Evolutionary conservation across 1,140 invertebrate species (phyloP).

Genomic region (Planococcus citri): DNA sequence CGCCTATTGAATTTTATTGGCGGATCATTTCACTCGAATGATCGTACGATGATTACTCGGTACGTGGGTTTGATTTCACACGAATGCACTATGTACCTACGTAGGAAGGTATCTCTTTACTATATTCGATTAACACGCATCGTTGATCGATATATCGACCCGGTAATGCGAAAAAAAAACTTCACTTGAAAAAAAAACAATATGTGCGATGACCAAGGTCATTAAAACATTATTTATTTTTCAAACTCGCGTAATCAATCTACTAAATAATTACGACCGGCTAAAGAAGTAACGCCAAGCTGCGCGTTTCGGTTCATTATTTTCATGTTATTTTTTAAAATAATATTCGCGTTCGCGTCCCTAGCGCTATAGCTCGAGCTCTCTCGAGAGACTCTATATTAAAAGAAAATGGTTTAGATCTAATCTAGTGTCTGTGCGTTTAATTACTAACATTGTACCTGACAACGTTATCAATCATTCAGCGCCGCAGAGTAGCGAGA

Average conservation of each 20-base stretch:
- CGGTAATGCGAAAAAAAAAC: too few species aligned
- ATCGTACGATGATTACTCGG: too few species aligned
- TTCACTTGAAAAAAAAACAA: too few species aligned
- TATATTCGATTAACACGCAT: too few species aligned
- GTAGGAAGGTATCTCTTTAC: too few species aligned
- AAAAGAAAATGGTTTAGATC: not conserved
- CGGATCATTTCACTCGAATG: too few species aligned
- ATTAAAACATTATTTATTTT: not conserved
- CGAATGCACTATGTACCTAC: too few species aligned
- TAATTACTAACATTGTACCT: not conserved
- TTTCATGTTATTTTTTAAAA: conserved; percentile 8
- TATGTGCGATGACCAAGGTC: not conserved
- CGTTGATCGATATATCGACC: too few species aligned
- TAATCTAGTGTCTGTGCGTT: not conserved
- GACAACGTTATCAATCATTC: conserved; percentile 3
- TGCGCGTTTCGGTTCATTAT: not conserved
- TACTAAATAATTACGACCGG: not conserved
- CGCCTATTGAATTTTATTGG: too few species aligned
- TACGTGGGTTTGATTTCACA: too few species aligned
- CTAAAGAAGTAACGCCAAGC: not conserved
- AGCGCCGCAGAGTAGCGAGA: not conserved
- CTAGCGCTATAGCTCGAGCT: too few species aligned
- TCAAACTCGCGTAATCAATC: not conserved
- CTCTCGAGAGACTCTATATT: not conserved
- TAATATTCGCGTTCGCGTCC: not conserved